These are phyloP conservation scores for Neodon shergylaensis DNA, from an alignment of 2,113 vertebrate genomes.

Conservation along the genomic window DNA sequence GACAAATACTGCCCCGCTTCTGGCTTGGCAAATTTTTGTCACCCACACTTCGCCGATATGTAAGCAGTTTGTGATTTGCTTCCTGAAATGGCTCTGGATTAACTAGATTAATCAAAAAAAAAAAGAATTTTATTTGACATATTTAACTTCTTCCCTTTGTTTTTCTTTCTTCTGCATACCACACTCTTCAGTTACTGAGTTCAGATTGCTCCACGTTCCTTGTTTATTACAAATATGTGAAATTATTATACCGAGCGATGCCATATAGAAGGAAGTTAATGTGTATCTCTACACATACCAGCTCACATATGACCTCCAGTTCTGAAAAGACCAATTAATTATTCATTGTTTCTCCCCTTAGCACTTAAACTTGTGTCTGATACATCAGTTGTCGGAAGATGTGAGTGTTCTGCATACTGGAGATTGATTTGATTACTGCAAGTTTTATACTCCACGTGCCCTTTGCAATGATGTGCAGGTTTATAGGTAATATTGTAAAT, in stretches of 20 bases:
- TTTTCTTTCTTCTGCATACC: neutral
- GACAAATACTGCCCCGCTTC: conserved; percentile 80
- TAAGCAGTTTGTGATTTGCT: conserved; percentile 69
- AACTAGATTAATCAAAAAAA: conserved; percentile 63
- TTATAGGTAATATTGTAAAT: neutral
- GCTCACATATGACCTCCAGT: neutral
- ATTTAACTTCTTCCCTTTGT: neutral
- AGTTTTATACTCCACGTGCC: neutral
- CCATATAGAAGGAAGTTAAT: neutral
- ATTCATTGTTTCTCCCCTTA: neutral
- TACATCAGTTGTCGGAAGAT: neutral
- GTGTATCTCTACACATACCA: neutral
- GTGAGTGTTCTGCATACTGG: neutral
- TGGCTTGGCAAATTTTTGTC: conserved; percentile 78
- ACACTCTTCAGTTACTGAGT: neutral
- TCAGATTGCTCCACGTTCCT: neutral
- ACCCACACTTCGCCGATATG: conserved; percentile 70
- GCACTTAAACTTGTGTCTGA: neutral
- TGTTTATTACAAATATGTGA: neutral
- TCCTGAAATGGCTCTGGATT: conserved; percentile 69
- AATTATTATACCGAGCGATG: neutral
- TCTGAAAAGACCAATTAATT: neutral
- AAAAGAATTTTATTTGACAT: neutral
- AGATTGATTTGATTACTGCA: neutral
- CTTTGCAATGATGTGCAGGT: neutral